Conservation (phyloP, 92 coral and sea anemone species). For the Virgularia gustaviana region DNA sequence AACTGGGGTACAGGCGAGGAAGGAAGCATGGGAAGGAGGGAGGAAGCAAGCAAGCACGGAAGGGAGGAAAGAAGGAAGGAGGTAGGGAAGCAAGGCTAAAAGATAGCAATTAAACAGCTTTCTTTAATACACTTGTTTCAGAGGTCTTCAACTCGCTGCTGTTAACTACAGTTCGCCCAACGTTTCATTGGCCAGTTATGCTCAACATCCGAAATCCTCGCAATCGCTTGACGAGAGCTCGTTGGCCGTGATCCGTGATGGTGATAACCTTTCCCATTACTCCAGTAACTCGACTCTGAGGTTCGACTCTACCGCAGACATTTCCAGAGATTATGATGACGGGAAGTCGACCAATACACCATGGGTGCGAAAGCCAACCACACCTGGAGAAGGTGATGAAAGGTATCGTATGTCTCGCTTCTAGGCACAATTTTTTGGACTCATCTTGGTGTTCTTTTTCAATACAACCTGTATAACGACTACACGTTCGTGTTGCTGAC, state of each 20-base stretch:
- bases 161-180: conserved; percentile 29
- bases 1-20: too few species aligned
- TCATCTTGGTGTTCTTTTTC: too few species aligned
- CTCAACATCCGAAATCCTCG: conserved; percentile 1
- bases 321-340: conserved; percentile 7
- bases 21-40: too few species aligned
- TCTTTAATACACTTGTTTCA: background rate
- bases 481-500: too few species aligned
- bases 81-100: too few species aligned
- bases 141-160: conserved; percentile 36
- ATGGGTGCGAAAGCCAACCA: conserved; percentile 32
- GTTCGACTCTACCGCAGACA: conserved; percentile 6
- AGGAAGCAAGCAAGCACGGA: background rate
- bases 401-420: too few species aligned
- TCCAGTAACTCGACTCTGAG: conserved; percentile 19
- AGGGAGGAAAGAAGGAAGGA: too few species aligned
- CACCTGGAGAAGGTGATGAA: conserved; percentile 26
- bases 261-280: background rate
- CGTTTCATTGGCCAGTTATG: background rate
- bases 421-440: background rate
- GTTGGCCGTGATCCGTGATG: background rate
- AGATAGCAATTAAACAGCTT: background rate
- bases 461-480: too few species aligned
- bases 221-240: conserved; percentile 22
- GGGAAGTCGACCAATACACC: conserved; percentile 2